Conservation (phyloP, 2,113 vertebrate genomes). For the Zootoca vivipara region DNA sequence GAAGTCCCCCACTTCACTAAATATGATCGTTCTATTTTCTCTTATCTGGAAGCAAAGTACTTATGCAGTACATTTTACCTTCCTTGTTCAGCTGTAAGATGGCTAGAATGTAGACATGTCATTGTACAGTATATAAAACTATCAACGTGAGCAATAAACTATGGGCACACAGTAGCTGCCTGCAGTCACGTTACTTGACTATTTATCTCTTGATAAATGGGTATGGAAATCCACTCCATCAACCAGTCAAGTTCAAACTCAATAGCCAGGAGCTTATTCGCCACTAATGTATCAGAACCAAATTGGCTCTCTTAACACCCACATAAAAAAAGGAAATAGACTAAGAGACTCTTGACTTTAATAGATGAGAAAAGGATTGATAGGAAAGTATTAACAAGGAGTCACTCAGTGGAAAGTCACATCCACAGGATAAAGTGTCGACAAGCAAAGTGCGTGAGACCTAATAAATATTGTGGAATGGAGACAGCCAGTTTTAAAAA, state of each 20-base stretch:
- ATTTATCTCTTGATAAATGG: background rate
- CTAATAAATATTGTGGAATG: background rate
- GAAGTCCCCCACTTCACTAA: background rate
- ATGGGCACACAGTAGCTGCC: background rate
- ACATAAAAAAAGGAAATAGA: background rate
- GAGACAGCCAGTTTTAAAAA: background rate
- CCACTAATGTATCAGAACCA: background rate
- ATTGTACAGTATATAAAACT: background rate
- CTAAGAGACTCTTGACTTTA: background rate
- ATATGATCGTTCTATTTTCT: background rate
- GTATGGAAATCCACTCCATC: background rate
- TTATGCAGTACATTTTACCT: background rate
- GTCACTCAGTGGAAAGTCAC: background rate
- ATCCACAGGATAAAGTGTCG: background rate
- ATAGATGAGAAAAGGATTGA: background rate
- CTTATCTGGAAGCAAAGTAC: background rate
- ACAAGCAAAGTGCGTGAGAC: background rate
- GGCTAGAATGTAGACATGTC: background rate
- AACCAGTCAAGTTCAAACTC: background rate
- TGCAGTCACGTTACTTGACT: background rate
- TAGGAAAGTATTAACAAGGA: constrained; percentile 3
- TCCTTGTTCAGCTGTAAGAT: background rate
- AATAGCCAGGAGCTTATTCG: background rate
- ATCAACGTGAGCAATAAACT: background rate
- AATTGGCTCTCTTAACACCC: background rate